A percentile compares a stretch with the other conserved stretches of the same genome.
Conservation (phyloP, 2,113 vertebrate genomes). For the Taurulus bubalis region DNA sequence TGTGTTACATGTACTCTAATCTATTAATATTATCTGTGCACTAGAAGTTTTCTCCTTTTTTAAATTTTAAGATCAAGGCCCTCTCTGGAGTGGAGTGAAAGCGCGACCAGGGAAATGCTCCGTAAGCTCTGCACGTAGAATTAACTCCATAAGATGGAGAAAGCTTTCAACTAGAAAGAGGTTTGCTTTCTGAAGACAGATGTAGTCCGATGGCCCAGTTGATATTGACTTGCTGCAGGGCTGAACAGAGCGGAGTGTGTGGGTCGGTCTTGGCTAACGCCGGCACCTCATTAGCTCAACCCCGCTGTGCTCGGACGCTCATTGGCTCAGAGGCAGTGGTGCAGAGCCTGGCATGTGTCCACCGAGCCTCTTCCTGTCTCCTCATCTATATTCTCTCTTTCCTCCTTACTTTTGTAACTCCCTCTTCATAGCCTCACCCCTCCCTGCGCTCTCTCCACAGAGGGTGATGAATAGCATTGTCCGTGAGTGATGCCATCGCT, state of each 20-base stretch:
- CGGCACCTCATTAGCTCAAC: constrained; percentile 60
- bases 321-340: constrained; percentile 55
- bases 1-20: background rate
- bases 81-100: background rate
- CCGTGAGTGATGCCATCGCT: constrained; percentile 52
- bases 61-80: background rate
- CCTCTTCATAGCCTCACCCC: constrained; percentile 29
- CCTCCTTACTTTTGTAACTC: constrained; percentile 3
- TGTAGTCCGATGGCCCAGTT: constrained; percentile 40
- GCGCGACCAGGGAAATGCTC: background rate
- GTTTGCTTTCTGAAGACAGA: constrained; percentile 4
- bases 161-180: background rate
- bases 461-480: constrained; percentile 48
- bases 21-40: background rate
- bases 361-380: constrained; percentile 41
- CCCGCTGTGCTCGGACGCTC: constrained; percentile 46
- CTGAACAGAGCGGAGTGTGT: constrained; percentile 46
- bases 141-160: background rate
- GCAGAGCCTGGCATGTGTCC: constrained; percentile 65
- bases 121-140: background rate
- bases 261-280: constrained; percentile 50
- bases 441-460: constrained; percentile 25
- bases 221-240: constrained; percentile 55
- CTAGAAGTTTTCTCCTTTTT: background rate
- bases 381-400: constrained; percentile 14